Conservation (phyloP, 2,888 invertebrate species). For the Cinara cedri region DNA sequence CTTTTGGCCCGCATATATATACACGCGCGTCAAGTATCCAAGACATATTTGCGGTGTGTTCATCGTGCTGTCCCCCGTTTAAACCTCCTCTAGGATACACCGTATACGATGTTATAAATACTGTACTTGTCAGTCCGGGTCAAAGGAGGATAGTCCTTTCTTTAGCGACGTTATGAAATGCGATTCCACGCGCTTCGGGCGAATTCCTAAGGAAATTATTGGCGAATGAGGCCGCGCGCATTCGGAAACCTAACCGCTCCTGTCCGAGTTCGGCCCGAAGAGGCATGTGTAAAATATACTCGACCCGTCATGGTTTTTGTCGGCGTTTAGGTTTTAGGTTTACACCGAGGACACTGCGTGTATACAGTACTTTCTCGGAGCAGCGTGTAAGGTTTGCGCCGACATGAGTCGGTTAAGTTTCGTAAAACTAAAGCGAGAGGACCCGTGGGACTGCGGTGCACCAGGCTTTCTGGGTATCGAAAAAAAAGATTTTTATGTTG, state of each 20-base stretch:
- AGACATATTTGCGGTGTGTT: conserved; percentile 56
- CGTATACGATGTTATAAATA: no score
- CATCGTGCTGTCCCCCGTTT: not conserved
- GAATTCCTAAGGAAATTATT: conserved; percentile 40
- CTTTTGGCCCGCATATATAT: conserved; percentile 9
- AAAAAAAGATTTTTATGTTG: no score
- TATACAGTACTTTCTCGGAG: no score
- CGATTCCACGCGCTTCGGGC: conserved; percentile 19
- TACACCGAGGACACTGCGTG: no score
- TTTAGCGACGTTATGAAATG: conserved; percentile 44
- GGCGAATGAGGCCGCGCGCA: not conserved
- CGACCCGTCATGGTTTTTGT: no score
- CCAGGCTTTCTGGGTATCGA: no score
- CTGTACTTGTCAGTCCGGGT: conserved; percentile 34
- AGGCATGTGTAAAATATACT: no score
- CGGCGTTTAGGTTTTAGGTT: no score
- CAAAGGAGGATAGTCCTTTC: conserved; percentile 46
- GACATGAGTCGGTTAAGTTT: no score
- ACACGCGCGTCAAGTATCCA: conserved; percentile 9
- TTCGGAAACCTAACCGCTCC: not conserved
- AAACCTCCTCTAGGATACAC: not conserved
- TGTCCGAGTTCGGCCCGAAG: not conserved
- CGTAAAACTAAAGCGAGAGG: no score
- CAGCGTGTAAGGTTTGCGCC: no score
- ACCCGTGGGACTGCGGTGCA: no score